Evolutionary conservation across 2,113 vertebrate genomes (phyloP).

Genomic region (Tyto alba): DNA sequence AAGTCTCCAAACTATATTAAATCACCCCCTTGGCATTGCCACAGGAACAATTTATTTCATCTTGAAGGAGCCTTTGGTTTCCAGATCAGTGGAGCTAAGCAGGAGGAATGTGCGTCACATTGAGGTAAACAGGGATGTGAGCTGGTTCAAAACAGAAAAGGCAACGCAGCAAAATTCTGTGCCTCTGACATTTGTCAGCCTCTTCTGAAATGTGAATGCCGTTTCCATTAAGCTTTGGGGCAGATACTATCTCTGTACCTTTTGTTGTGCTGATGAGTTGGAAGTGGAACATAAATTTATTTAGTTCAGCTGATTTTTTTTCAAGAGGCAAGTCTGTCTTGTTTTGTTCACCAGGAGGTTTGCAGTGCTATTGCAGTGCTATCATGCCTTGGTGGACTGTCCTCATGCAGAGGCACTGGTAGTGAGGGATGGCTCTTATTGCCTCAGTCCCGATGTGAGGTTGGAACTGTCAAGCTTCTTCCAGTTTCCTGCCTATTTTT

Average conservation of each 20-base stretch:
- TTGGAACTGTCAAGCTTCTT: not conserved
- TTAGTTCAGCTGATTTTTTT: not conserved
- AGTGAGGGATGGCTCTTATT: not conserved
- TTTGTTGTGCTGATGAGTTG: not conserved
- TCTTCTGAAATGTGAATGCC: not conserved
- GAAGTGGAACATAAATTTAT: not conserved
- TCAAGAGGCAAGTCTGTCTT: not conserved
- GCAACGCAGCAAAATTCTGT: not conserved
- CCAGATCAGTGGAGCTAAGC: conserved; percentile 51
- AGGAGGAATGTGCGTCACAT: conserved; percentile 21
- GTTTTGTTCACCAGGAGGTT: not conserved
- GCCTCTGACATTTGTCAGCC: conserved; percentile 23
- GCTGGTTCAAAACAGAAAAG: conserved; percentile 40
- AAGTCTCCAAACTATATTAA: conserved; percentile 54
- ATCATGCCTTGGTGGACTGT: not conserved
- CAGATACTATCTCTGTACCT: conserved; percentile 7
- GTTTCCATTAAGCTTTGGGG: conserved; percentile 27
- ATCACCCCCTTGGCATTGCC: conserved; percentile 37
- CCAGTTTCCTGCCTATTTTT: not conserved
- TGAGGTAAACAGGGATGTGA: conserved; percentile 47
- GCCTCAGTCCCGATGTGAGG: not conserved
- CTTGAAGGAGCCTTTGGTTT: conserved; percentile 63
- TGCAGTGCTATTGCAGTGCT: not conserved
- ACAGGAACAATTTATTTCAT: conserved; percentile 56
- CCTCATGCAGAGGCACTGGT: not conserved